Evolutionary conservation across 23 tunicate species (phyloP).

Genomic region (Halocynthia aurantium): DNA sequence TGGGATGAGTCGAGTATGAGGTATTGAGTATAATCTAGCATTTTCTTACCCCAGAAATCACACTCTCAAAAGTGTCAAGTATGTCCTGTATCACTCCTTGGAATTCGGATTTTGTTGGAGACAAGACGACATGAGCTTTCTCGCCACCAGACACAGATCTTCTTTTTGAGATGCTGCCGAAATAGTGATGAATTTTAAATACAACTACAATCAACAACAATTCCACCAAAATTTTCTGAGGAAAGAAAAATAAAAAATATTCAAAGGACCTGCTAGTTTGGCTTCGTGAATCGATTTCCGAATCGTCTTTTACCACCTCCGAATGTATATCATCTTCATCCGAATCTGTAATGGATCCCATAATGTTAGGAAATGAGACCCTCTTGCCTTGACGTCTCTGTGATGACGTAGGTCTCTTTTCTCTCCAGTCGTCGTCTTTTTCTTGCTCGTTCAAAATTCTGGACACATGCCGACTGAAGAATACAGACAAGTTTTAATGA

Average conservation of each 20-base stretch:
- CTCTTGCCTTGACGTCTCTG: constrained; percentile 12
- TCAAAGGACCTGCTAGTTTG: constrained; percentile 13
- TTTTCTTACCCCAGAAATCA: constrained; percentile 39
- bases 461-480: no score
- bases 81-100: constrained; percentile 30
- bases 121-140: constrained; percentile 13
- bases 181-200: no score
- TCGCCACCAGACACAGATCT: not conserved
- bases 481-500: no score
- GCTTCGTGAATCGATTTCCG: constrained; percentile 20
- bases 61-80: constrained; percentile 48
- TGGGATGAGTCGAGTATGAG: not conserved
- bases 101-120: constrained; percentile 62
- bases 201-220: no score
- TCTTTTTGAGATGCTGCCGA: not conserved
- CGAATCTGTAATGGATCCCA: not conserved
- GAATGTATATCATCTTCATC: constrained; percentile 7
- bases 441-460: not conserved
- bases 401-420: not conserved
- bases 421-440: not conserved
- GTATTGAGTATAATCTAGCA: not conserved
- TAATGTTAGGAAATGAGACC: constrained; percentile 23
- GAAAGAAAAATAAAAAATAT: not conserved
- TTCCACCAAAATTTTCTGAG: no score
- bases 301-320: constrained; percentile 9